Evolutionary conservation across 2,113 vertebrate genomes (phyloP).

Genomic region (Ceratotherium simum): DNA sequence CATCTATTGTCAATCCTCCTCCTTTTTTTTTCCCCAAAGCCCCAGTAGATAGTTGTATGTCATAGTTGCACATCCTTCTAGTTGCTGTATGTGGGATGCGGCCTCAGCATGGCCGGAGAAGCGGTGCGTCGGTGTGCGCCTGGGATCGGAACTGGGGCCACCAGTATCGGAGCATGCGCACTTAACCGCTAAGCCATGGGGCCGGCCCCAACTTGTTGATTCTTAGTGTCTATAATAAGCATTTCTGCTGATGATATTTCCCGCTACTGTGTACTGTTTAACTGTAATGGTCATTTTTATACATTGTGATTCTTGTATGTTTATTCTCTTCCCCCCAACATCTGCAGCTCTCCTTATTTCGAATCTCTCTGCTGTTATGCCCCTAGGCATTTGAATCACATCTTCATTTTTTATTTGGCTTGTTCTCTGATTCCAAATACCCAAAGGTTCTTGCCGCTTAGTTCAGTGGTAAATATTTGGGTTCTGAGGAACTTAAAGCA

Average conservation of each 20-base stretch:
- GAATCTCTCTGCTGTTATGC: neutral
- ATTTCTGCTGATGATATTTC: neutral
- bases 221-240: neutral
- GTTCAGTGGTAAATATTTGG: conserved; percentile 25
- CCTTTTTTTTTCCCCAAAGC: too few species aligned
- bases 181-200: too few species aligned
- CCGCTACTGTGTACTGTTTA: neutral
- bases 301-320: neutral
- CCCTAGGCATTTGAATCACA: neutral
- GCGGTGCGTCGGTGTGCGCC: too few species aligned
- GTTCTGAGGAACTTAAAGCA: neutral
- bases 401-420: neutral
- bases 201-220: neutral
- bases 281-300: neutral
- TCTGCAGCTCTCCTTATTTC: neutral
- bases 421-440: conserved; percentile 8
- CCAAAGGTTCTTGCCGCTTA: neutral
- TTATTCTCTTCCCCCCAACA: neutral
- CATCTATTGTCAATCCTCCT: too few species aligned
- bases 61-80: too few species aligned
- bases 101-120: too few species aligned
- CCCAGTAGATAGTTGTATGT: too few species aligned
- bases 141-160: too few species aligned
- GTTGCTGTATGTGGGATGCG: too few species aligned
- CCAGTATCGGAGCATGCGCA: too few species aligned